Evolutionary conservation across 1,140 invertebrate species (phyloP), one percentile per base, ranked within the genome.

Genomic region (Calosoma granatense): DNA sequence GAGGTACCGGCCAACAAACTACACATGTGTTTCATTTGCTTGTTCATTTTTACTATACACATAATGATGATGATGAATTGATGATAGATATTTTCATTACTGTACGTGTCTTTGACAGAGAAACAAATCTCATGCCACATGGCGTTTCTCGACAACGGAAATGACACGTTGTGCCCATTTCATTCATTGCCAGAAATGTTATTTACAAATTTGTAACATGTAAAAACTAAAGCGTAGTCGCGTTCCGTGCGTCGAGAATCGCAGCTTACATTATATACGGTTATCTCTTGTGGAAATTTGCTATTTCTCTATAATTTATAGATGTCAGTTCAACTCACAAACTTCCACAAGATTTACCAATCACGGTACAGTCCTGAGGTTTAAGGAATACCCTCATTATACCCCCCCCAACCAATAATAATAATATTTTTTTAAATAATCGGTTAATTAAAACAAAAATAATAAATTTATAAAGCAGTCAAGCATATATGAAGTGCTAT

Each of bases 1-100:
- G 93, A 97, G 91, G 92, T 96, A 90, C 83, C 80, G 77, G 78
- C 63, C 64, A 69, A 56, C 59, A 60, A 60, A 36, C 15, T 12
- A 47, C 15, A 47, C 21, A 53, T 20, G 30, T 21, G 55, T 52
- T 56, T 43, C 22, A 52, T 56, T 43, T 9, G 21, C 59, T 56
- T 20, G 6, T 23, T 39, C 22, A 21, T 41, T 21, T 20, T 54
- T 20, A 3, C 51, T 30, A 6, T 30, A 2, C 9, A n/a, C 23
- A 2, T n/a, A 20, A 26, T 52, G 14, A 20, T 17, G 26, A 30
- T 20, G n/a, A 26, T n/a, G 23, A 53, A 3, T 15, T 52, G 26
- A 56, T 59, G 41, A 30, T 58, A 30, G 60, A 20, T 23, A 36
- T 20, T 15, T 2, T 52, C 20, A 54, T 58, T 20, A 54, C 56